Conservation (phyloP, 2,888 invertebrate genomes). For the Agriopis leucophaearia region DNA sequence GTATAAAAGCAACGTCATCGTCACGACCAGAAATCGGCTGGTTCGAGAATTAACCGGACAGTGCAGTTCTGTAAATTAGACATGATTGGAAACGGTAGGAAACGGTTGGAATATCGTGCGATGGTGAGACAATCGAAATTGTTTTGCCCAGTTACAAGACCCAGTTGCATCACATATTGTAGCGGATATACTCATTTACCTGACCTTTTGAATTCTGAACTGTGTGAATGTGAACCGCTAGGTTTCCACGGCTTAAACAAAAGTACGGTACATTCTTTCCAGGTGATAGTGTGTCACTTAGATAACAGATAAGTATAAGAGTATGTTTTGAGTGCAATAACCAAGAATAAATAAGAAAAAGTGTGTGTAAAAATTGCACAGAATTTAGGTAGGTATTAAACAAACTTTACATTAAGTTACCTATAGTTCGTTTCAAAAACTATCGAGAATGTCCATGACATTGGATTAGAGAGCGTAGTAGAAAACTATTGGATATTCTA, state of each 20-base stretch:
- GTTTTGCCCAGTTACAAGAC: constrained; percentile 18
- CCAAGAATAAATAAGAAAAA: too few relatives aligned
- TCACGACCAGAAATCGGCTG: constrained; percentile 16
- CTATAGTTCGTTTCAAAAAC: too few relatives aligned
- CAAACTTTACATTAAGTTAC: too few relatives aligned
- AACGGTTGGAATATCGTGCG: constrained; percentile 7
- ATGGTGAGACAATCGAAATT: constrained; percentile 6
- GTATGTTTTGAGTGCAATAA: background rate
- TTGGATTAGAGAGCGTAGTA: constrained; percentile 23
- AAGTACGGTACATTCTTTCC: background rate
- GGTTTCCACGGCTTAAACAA: constrained; percentile 26
- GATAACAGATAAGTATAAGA: background rate
- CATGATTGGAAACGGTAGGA: constrained; percentile 22
- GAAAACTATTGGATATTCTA: constrained; percentile 20
- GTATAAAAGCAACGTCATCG: constrained; percentile 7
- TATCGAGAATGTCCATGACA: constrained; percentile 19
- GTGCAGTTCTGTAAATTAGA: constrained; percentile 21
- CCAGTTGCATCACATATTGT: constrained; percentile 34
- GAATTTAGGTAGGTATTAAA: too few relatives aligned
- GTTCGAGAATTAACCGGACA: constrained; percentile 28
- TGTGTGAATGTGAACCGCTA: constrained; percentile 15
- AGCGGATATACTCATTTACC: constrained; percentile 20
- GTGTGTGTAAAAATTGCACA: too few relatives aligned
- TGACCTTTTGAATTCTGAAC: constrained; percentile 38
- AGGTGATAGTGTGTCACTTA: background rate